Percentiles rank a stretch among this genome's conserved stretches.
These are phyloP conservation scores for Clarias pachynema DNA, from an alignment of 2,797 vertebrate species.

Conservation along the genomic window DNA sequence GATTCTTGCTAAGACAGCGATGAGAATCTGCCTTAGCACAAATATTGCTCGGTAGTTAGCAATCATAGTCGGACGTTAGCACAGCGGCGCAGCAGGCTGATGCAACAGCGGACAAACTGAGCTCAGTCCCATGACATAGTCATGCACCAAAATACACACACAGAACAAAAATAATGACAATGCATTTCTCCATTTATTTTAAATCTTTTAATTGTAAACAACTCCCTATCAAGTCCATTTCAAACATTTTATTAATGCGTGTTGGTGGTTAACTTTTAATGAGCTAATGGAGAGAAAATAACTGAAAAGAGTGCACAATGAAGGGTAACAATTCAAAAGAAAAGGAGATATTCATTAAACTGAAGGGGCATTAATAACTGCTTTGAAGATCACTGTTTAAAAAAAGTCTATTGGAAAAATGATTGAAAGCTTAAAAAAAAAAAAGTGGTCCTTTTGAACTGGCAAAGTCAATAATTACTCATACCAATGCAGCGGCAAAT, in stretches of 20 bases:
- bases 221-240: not conserved
- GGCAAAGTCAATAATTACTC: not conserved
- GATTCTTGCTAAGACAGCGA: not conserved
- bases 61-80: constrained; percentile 41
- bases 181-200: not conserved
- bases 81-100: constrained; percentile 53
- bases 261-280: constrained; percentile 4
- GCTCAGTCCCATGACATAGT: constrained; percentile 34
- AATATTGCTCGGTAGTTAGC: constrained; percentile 18
- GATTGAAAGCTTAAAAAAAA: not conserved
- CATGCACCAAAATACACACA: constrained; percentile 20
- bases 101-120: constrained; percentile 58
- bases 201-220: not conserved
- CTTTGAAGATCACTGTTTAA: not conserved
- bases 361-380: not conserved
- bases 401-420: not conserved
- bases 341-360: not conserved
- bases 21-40: not conserved
- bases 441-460: not conserved
- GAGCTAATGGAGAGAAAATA: not conserved
- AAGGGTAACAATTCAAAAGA: not conserved
- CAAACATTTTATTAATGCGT: not conserved
- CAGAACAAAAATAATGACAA: not conserved
- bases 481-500: not conserved
- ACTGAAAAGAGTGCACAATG: not conserved